A percentile compares a stretch with the other conserved stretches of the same genome.
Conservation (phyloP, 2,888 invertebrate species). For the Muscina levida region DNA sequence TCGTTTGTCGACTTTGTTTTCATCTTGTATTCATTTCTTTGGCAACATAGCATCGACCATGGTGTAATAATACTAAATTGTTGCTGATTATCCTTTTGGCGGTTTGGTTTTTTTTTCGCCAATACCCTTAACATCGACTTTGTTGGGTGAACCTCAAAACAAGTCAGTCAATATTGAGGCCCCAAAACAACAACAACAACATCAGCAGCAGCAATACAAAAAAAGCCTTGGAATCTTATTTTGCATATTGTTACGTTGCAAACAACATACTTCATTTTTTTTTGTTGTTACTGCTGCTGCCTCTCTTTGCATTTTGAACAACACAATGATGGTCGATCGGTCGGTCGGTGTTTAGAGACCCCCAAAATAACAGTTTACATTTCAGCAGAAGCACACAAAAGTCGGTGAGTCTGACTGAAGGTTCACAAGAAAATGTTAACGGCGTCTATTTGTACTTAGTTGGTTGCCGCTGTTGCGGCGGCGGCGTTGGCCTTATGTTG, state of each 20-base stretch:
- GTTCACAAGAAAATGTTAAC: conserved; percentile 45
- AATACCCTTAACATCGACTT: conserved; percentile 18
- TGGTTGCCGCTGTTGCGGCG: no score
- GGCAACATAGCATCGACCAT: conserved; percentile 72
- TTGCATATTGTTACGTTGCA: conserved; percentile 61
- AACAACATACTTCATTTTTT: conserved; percentile 55
- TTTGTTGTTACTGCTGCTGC: conserved; percentile 3
- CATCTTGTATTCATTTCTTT: neutral
- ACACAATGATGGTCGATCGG: conserved; percentile 33
- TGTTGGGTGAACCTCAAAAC: conserved; percentile 43
- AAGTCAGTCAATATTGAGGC: conserved; percentile 48
- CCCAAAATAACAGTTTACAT: conserved; percentile 28
- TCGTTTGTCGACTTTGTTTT: no score
- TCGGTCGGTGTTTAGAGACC: conserved; percentile 25
- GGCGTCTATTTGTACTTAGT: conserved; percentile 60
- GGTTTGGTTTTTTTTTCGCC: conserved; percentile 67
- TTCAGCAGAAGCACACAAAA: conserved; percentile 38
- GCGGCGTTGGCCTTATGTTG: neutral
- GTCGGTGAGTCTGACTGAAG: conserved; percentile 47
- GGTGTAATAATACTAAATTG: conserved; percentile 80
- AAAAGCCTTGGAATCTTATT: conserved; percentile 52
- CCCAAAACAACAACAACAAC: conserved; percentile 15
- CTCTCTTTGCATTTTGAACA: conserved; percentile 40
- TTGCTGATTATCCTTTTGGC: conserved; percentile 80
- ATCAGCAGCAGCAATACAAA: neutral